Evolutionary conservation across 2,888 invertebrate genomes (phyloP), one percentile per base, ranked within the genome.

Genomic region (Melinaea menophilus): DNA sequence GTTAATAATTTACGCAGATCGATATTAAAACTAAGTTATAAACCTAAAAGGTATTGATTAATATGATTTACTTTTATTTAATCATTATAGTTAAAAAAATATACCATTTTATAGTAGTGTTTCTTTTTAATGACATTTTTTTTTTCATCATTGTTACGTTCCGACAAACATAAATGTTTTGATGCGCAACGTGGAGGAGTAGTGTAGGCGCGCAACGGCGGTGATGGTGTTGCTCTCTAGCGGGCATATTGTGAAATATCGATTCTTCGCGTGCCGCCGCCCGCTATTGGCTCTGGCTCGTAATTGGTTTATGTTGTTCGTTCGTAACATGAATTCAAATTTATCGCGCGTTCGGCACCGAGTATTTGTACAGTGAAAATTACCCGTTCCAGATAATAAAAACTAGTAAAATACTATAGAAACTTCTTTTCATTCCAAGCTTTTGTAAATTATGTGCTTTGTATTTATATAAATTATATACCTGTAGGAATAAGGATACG

Each of bases 291-390:
- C 79, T 84, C 79, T 76, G 79, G 77, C 80, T 79, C 77, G 84
- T 88, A 89, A 89, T 90, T 90, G 87, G 87, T 90, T 89, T 89
- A 88, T 86, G 85, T 84, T 80, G 84, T 80, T 81, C 77, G 85
- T 86, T 87, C 85, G 86, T 85, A 87, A 81, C 87, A 87, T 88
- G 88, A 88, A 88, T 90, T 89, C 86, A 90, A 90, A 89, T 90
- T 89, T 89, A 86, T 85, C 87, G 89, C 86, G 85, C 81, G 79
- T 76, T 76, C 80, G 80, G 77, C 80, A 76, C 78, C 77, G 79
- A 81, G 80, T 82, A 79, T 83, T 83, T 84, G 79, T 80, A 78
- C 76, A 72, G 75, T 75, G 80, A 72, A 85, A 86, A 84, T 85
- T 85, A 85, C 78, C 78, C 79, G 79, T 79, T 84, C 78, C 79